Evolutionary conservation across 37 sponge, comb jelly and placozoan species (phyloP).

Genomic region (Corticium candelabrum): DNA sequence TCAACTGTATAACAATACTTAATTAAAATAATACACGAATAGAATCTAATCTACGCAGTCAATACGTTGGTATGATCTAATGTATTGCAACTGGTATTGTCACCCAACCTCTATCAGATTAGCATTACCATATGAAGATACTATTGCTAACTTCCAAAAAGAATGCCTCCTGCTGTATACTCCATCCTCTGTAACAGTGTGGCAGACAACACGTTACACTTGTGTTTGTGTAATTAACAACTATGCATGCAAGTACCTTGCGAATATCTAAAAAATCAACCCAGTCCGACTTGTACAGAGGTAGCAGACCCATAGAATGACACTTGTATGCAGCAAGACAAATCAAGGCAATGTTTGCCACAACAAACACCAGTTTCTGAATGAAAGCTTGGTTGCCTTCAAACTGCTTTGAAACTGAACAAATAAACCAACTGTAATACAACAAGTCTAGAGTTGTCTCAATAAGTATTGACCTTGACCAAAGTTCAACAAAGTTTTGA

Average conservation of each 20-base stretch:
- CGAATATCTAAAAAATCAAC: slow-evolving; percentile 72
- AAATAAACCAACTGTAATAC: not conserved
- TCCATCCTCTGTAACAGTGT: not conserved
- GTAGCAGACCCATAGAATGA: slow-evolving; percentile 86
- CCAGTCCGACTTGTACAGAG: slow-evolving; percentile 93
- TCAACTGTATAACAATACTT: too few relatives aligned
- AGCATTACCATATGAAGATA: too few relatives aligned
- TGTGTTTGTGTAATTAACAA: not conserved
- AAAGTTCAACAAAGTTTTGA: slow-evolving; percentile 59
- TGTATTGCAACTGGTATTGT: too few relatives aligned
- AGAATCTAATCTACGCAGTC: too few relatives aligned
- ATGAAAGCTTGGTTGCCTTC: slow-evolving; percentile 71
- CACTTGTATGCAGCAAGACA: slow-evolving; percentile 86
- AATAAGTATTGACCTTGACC: too few relatives aligned
- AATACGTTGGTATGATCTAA: too few relatives aligned
- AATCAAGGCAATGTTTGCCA: slow-evolving; percentile 69
- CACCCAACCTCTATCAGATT: too few relatives aligned
- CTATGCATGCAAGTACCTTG: slow-evolving; percentile 23
- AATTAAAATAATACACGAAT: too few relatives aligned
- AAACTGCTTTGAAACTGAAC: slow-evolving; percentile 51
- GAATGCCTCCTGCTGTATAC: not conserved
- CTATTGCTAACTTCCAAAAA: too few relatives aligned
- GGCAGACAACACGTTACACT: not conserved
- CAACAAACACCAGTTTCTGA: slow-evolving; percentile 76
- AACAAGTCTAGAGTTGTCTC: not conserved